Conservation (phyloP, 2,888 invertebrate genomes). For the Aquatica leii region DNA sequence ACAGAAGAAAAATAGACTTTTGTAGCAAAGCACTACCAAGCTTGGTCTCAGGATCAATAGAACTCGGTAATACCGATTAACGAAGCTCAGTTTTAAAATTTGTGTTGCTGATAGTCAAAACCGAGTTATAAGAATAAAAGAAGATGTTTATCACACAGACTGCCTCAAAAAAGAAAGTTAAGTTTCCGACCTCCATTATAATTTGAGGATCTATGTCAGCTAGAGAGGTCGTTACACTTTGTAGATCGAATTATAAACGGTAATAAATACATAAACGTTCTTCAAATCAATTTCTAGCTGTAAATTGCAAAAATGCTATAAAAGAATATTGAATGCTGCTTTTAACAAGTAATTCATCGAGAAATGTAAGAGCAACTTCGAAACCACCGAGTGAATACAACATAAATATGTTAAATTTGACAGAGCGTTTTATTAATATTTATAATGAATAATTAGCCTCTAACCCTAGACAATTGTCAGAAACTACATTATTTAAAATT, state of each 20-base stretch:
- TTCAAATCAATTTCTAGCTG: not conserved
- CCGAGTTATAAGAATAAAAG: not conserved
- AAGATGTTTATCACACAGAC: too few species aligned
- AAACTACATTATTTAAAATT: too few species aligned
- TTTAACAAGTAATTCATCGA: slow-evolving; percentile 4
- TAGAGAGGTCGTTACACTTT: slow-evolving; percentile 1
- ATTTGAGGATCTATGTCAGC: not conserved
- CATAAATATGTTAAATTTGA: too few species aligned
- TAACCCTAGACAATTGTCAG: too few species aligned
- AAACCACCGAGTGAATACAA: too few species aligned
- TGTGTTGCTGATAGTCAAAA: not conserved
- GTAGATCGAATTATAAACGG: not conserved
- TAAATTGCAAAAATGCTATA: not conserved
- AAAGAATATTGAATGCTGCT: not conserved
- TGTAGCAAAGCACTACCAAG: not conserved
- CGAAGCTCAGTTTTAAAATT: not conserved
- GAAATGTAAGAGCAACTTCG: too few species aligned
- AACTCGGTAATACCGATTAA: not conserved
- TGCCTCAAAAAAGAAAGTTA: too few species aligned
- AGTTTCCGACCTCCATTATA: too few species aligned
- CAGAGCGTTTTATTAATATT: too few species aligned
- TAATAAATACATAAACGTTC: not conserved
- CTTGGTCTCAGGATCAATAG: not conserved
- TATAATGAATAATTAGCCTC: too few species aligned
- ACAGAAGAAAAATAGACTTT: not conserved